Conservation (phyloP, 2,797 vertebrate genomes). For the Arnoldichthys spilopterus region DNA sequence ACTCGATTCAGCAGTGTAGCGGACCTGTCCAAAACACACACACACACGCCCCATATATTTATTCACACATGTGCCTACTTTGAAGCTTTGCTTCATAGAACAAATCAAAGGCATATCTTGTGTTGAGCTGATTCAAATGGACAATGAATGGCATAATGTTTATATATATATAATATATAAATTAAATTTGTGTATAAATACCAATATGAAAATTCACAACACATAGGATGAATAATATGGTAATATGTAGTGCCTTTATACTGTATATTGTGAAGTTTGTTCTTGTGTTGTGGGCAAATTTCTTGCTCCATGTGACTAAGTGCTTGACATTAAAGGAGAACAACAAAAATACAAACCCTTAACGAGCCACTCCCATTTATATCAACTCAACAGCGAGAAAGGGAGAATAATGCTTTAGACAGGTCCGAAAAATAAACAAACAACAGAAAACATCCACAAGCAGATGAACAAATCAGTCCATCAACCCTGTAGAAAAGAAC, state of each 20-base stretch:
- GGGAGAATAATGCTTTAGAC: constrained; percentile 37
- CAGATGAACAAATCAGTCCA: neutral
- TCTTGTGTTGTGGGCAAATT: neutral
- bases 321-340: constrained; percentile 7
- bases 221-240: neutral
- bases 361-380: constrained; percentile 6
- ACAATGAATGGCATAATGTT: constrained; percentile 23
- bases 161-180: constrained; percentile 25
- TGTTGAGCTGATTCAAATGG: constrained; percentile 39
- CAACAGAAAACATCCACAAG: constrained; percentile 23
- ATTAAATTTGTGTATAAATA: neutral
- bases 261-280: neutral
- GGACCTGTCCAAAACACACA: constrained; percentile 47
- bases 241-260: constrained; percentile 29
- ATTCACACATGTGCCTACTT: constrained; percentile 19
- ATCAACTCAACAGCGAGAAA: constrained; percentile 16
- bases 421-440: constrained; percentile 33
- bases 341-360: constrained; percentile 19
- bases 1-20: constrained; percentile 41
- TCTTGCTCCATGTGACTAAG: constrained; percentile 5
- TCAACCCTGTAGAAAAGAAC: neutral
- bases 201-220: constrained; percentile 34
- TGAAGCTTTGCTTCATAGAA: constrained; percentile 2
- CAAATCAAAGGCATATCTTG: constrained; percentile 34
- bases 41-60: neutral